Base-by-base conservation (phyloP, 2,113 vertebrate species). In the Xiphophorus hellerii region DNA sequence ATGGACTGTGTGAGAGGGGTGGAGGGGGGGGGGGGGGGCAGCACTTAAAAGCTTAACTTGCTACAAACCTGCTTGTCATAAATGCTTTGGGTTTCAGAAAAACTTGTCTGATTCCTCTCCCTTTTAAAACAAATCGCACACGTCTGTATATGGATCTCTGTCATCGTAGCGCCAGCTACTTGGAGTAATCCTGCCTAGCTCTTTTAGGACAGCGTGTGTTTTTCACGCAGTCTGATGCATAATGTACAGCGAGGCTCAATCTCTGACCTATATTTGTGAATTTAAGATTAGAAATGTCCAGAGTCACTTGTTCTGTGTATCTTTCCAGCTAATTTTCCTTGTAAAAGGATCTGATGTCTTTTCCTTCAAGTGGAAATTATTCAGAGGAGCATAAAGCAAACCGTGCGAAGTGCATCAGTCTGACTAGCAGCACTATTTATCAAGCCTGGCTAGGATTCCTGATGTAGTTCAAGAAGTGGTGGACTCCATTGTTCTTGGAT, bases 261-360 rank as follows among this genome's bases (percentile, higher is more conserved):
- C 77, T 20, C 58, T 93, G 88, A 90, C 88, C 87, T 87, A 87
- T 74, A 88, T 88, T 71, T 78, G 64, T 82, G 74, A 76, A 71
- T 83, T 76, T 71, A 54, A 77, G 76, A 83, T 78, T 65, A 75
- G 54, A 75, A 65, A 27, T 42, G 73, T 75, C 71, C 51, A 42
- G 4, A 69, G 65, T 89, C 62, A 51, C 37, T 25, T 70, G 35
- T 31, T 29, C 29, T 69, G 0, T 12, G 20, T 15, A 29, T 73
- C 42, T 15, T 12, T 78, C n/a, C 62, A 15, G 30, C 70, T 74
- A 5, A 74, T 76, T 25, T 65, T 37, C 25, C 37, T 29, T 64
- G 5, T 6, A 58, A 71, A 60, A 37, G 37, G 31, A 20, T 80
- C 7, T 48, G 44, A 15, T 48, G 44, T 30, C 39, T 62, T 73